A percentile compares a stretch with the other conserved stretches of the same genome.
These are phyloP conservation scores for Nycteola revayana DNA, from an alignment of 2,888 invertebrate genomes.

Conservation along the genomic window DNA sequence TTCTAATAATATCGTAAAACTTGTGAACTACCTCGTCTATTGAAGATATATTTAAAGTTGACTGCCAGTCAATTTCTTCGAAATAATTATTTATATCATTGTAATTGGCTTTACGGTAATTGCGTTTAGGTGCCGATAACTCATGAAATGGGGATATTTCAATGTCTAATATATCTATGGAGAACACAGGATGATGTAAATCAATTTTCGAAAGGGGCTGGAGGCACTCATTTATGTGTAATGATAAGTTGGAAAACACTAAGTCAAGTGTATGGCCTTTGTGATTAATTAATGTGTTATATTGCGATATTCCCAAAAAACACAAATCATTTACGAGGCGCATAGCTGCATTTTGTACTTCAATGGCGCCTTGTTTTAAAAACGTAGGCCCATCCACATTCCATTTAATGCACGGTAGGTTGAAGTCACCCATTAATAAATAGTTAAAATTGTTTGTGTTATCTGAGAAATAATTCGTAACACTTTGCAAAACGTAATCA, in stretches of 20 bases:
- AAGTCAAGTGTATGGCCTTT: constrained; percentile 1
- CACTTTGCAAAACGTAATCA: background rate
- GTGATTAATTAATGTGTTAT: background rate
- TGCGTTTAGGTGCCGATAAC: background rate
- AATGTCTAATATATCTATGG: background rate
- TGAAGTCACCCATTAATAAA: constrained; percentile 1
- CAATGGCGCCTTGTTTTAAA: constrained; percentile 1
- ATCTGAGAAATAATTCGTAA: background rate
- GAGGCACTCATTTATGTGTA: background rate
- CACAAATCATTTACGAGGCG: background rate
- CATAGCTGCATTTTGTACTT: background rate
- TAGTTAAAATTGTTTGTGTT: background rate
- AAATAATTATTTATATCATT: background rate
- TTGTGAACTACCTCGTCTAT: background rate
- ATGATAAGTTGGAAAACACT: background rate
- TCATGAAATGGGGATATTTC: background rate
- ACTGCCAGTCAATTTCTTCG: background rate
- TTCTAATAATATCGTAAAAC: background rate
- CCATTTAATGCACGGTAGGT: constrained; percentile 1
- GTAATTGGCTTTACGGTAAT: background rate
- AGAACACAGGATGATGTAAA: background rate
- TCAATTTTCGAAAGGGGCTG: background rate
- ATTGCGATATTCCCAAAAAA: constrained; percentile 2
- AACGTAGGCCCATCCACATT: background rate
- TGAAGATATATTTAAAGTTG: background rate